Evolutionary conservation across 2,888 invertebrate species (phyloP), one percentile per base, ranked within the genome.

Genomic region (Pristionchus japonicus): DNA sequence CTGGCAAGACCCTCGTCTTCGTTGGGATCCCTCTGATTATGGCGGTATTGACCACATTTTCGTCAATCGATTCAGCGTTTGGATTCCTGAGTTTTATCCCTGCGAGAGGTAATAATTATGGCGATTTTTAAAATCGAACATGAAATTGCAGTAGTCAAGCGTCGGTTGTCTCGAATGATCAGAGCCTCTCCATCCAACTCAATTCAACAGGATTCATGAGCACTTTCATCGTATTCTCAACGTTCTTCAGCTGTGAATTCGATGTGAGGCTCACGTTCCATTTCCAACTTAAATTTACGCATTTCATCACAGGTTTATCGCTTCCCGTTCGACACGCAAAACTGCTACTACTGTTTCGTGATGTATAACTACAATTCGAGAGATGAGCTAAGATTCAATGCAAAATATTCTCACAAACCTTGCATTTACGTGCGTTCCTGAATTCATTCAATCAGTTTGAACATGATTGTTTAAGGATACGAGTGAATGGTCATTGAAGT

Each of bases 81-180:
- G 85, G 85, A 67, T 86, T 27, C 85, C 85, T n/a, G 85, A 86
- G 52, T 67, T 86, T n/a, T 47, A 86, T 47, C 43, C 85, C 7
- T 86, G 85, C n/a, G 85, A 86, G 27, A 86, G 67, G 85, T 40
- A 40, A 0, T 17, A 70, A 17, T 0, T 70, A 11, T 11, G 20
- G 37, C 7, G 20, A 17, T 27, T 27, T 4, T 80, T 47, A 27
- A 80, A 34, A 23, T 64, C 27, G 15, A 64, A 27, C 15, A 7
- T 9, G 3, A 2, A 17, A 7, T 74, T 86, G 17, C 85, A 86
- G 85, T 47, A 64, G 64, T 47, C 64, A 64, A 67, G n/a, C 64
- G 0, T 27, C n/a, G 31, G 6, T 61, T 2, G 43, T 86, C 3
- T 27, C 67, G 3, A 27, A 7, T 3, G 85, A 86, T 27, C 52